Conservation (phyloP, 1,140 invertebrate species). For the Aphis gossypii region DNA sequence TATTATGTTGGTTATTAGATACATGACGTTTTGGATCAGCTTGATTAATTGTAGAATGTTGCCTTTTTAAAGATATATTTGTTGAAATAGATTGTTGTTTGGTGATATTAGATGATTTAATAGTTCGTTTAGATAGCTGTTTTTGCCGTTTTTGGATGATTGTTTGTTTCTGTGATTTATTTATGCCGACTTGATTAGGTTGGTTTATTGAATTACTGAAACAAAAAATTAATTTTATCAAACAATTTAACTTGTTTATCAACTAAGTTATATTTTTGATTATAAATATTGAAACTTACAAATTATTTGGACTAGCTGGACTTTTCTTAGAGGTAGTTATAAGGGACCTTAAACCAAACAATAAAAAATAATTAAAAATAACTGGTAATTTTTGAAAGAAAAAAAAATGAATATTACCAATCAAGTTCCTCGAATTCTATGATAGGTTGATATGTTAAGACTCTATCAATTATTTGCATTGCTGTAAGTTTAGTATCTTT, state of each 20-base stretch:
- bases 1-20: background rate
- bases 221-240: background rate
- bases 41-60: background rate
- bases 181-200: background rate
- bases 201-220: background rate
- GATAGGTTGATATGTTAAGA: too few relatives aligned
- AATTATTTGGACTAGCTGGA: too few relatives aligned
- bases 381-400: too few relatives aligned
- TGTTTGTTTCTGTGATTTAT: background rate
- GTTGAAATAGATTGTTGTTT: background rate
- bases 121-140: background rate
- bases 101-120: background rate
- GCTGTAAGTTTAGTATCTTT: background rate
- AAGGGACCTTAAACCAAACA: too few relatives aligned
- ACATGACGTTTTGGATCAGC: background rate
- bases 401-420: too few relatives aligned
- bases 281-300: too few relatives aligned
- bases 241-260: background rate
- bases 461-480: background rate
- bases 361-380: too few relatives aligned
- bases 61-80: background rate
- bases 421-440: too few relatives aligned
- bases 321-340: too few relatives aligned
- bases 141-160: background rate
- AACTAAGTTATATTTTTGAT: too few relatives aligned